Evolutionary conservation across 2,113 vertebrate species (phyloP).

Genomic region (Ictalurus punctatus): DNA sequence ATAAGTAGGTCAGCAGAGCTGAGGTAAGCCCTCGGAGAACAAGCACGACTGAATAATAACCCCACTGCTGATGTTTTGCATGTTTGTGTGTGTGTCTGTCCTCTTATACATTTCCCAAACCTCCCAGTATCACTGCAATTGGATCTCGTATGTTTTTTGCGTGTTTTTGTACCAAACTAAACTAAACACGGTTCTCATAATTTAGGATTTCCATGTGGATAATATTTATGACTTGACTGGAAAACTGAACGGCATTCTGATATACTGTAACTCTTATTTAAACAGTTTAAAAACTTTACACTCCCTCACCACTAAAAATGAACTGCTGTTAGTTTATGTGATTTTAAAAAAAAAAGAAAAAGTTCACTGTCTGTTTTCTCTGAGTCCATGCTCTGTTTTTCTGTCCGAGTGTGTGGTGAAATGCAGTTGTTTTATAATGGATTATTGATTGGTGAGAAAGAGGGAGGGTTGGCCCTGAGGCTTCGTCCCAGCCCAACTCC

Average conservation of each 20-base stretch:
- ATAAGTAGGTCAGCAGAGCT: constrained; percentile 59
- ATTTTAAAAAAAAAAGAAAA: no score
- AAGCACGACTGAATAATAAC: constrained; percentile 54
- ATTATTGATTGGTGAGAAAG: constrained; percentile 86
- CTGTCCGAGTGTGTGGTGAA: constrained; percentile 62
- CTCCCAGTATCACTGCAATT: constrained; percentile 34
- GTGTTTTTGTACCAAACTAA: constrained; percentile 21
- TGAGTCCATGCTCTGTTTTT: constrained; percentile 17
- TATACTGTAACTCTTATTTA: not conserved
- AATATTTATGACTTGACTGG: not conserved
- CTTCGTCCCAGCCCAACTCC: constrained; percentile 78
- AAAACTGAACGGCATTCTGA: not conserved
- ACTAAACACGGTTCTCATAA: constrained; percentile 7
- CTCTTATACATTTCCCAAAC: constrained; percentile 38
- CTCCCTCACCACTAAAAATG: constrained; percentile 22
- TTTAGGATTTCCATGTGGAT: not conserved
- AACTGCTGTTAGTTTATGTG: constrained; percentile 27
- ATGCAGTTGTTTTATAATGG: constrained; percentile 90
- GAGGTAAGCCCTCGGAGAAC: constrained; percentile 58
- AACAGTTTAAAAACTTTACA: not conserved
- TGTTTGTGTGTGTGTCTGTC: constrained; percentile 35
- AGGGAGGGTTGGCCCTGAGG: constrained; percentile 79
- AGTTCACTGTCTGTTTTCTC: not conserved
- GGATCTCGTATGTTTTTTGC: constrained; percentile 19
- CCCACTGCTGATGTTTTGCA: constrained; percentile 48